Evolutionary conservation across 2,888 invertebrate genomes (phyloP), one percentile per base, ranked within the genome.

Genomic region (Lycaena phlaeas): DNA sequence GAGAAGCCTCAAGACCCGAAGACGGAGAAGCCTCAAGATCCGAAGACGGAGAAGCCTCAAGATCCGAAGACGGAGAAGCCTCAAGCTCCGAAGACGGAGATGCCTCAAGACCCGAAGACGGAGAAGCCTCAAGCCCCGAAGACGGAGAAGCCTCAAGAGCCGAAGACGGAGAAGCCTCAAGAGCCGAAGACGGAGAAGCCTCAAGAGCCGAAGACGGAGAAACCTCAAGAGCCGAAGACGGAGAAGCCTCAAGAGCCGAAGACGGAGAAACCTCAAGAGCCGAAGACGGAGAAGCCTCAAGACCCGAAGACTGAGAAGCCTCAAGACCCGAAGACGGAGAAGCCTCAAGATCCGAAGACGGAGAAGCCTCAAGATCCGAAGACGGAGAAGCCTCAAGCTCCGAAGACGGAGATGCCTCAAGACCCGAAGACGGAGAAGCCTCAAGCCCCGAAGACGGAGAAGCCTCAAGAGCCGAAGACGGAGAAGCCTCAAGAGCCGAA

Each of bases 391-490:
- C 4, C 17, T 30, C 5, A 30, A 17, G 10, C 14, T n/a, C n/a
- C 1, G 10, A 31, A 31, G 15, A 18, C 18, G 3, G 6, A 30
- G 18, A 18, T 5, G 18, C 6, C 31, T 18, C 6, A 31, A 31
- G 11, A 17, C 4, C n/a, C 4, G 15, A 30, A 15, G 17, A 17
- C n/a, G 29, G 14, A 30, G 14, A 29, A 29, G 29, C 2, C 14
- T 14, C 1, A 14, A 29, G 29, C 12, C 12, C n/a, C 7, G n/a
- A 36, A 25, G 14, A 14, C 6, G 11, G 6, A 29, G 14, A 26
- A n/a, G 12, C 25, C 40, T 36, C 40, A 52, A 48, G 46, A 46
- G 7, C 12, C n/a, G 40, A 30, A 29, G 30, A 40, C 9, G 38
- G 18, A 5, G 22, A 43, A 41, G 37, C 18, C 5, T 9, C 34